Conservation (phyloP, 2,113 vertebrate genomes). For the Ceuthmochares aereus region DNA sequence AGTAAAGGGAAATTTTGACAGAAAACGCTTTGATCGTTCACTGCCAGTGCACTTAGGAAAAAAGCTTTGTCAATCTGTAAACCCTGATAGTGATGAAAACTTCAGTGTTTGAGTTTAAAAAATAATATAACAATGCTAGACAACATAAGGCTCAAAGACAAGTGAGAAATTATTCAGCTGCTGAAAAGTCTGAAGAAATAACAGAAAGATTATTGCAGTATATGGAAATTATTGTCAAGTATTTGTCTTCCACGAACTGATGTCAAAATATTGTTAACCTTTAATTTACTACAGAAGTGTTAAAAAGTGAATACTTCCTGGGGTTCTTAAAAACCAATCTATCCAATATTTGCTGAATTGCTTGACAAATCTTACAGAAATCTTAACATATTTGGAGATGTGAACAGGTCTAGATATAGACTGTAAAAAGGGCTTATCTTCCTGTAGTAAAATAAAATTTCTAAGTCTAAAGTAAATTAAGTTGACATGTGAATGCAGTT, state of each 20-base stretch:
- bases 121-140: not conserved
- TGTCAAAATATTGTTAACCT: not conserved
- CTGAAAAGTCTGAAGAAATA: not conserved
- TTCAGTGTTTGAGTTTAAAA: not conserved
- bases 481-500: not conserved
- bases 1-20: not conserved
- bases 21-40: not conserved
- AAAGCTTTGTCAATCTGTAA: not conserved
- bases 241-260: conserved; percentile 4
- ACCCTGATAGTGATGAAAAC: not conserved
- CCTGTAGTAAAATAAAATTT: not conserved
- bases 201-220: not conserved
- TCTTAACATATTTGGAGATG: not conserved
- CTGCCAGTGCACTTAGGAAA: not conserved
- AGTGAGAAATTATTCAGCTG: conserved; percentile 9
- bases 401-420: not conserved
- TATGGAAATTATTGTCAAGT: not conserved
- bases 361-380: not conserved
- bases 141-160: not conserved
- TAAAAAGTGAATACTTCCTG: not conserved
- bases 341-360: not conserved
- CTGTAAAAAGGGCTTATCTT: not conserved
- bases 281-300: not conserved
- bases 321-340: not conserved
- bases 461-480: not conserved